Evolutionary conservation across 2,888 invertebrate species (phyloP), one percentile per base, ranked within the genome.

Genomic region (Cerastoderma edule): DNA sequence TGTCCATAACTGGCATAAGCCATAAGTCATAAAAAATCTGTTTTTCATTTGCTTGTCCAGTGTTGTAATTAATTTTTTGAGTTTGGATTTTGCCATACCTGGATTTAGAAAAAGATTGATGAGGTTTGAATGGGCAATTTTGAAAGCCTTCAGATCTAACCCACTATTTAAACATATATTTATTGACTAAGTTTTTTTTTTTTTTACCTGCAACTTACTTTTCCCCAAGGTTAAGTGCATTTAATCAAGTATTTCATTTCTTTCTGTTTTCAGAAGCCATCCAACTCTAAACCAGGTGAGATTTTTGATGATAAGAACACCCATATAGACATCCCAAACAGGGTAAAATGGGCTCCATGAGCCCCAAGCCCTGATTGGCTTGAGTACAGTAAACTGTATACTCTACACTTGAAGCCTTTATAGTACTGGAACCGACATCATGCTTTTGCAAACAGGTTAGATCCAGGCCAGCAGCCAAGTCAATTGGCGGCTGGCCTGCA

Each of bases 281-380:
- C 90, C 84, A 89, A 91, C 74, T 85, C 89, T 79, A 91, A 89
- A 86, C 85, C 83, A 76, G 84, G 87, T 83, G 89, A 89, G 79
- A 72, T 60, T 56, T 64, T 60, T 30, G 85, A 84, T 75, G 89
- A 89, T 57, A 83, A 81, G 60, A 67, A 72, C 56, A 81, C 72
- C 71, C 83, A 78, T n/a, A n/a, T 68, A 83, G 86, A 63, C 77
- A 79, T 65, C 83, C n/a, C 85, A 60, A 60, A 28, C 64, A 84
- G 83, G 82, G 89, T 88, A 67, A 89, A 90, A 60, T 72, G n/a
- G 4, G 10, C 72, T 69, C 77, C 77, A 46, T 27, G 50, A 65
- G 63, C 44, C 46, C 75, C 24, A 53, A 72, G 75, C 67, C 78
- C 83, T 30, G 84, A 86, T 81, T 76, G 79, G 44, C 68, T 81